A percentile compares a stretch with the other conserved stretches of the same genome.
Conservation (phyloP, 92 coral and sea anemone genomes). For the Bergia sp. region DNA sequence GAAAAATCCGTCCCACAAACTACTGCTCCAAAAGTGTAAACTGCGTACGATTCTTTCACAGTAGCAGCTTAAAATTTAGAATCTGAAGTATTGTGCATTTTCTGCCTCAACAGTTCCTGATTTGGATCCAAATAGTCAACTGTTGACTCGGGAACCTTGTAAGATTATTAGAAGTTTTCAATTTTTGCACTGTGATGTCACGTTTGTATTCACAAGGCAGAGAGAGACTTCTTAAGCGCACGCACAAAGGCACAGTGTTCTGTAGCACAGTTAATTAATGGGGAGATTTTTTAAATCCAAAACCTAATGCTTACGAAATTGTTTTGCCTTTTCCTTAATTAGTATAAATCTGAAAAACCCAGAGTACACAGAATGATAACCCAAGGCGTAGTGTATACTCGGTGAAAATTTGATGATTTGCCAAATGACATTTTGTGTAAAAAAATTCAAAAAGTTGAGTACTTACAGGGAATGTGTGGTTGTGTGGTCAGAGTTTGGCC, state of each 20-base stretch:
- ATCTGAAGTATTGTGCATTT: neutral
- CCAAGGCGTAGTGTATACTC: too few relatives aligned
- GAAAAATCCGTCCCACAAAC: neutral
- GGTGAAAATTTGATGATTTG: too few relatives aligned
- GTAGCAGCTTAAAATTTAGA: neutral
- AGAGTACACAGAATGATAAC: too few relatives aligned
- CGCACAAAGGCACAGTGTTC: conserved; percentile 17
- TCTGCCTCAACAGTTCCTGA: conserved; percentile 27
- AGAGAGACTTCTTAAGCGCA: neutral
- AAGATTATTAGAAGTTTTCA: neutral
- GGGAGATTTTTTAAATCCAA: neutral
- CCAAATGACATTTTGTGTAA: too few relatives aligned
- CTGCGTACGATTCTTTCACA: neutral
- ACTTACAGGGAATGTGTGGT: too few relatives aligned
- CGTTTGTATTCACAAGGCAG: neutral
- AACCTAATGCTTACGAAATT: too few relatives aligned
- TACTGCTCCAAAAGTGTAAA: neutral
- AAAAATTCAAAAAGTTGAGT: too few relatives aligned
- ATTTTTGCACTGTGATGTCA: conserved; percentile 25
- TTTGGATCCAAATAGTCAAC: neutral
- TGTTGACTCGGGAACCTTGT: neutral
- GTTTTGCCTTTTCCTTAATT: too few relatives aligned
- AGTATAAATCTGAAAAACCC: too few relatives aligned
- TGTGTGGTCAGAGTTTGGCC: too few relatives aligned
- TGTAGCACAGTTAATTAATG: neutral